These are phyloP conservation scores for Gortyna flavago DNA, from an alignment of 2,888 invertebrate genomes.

Conservation along the genomic window DNA sequence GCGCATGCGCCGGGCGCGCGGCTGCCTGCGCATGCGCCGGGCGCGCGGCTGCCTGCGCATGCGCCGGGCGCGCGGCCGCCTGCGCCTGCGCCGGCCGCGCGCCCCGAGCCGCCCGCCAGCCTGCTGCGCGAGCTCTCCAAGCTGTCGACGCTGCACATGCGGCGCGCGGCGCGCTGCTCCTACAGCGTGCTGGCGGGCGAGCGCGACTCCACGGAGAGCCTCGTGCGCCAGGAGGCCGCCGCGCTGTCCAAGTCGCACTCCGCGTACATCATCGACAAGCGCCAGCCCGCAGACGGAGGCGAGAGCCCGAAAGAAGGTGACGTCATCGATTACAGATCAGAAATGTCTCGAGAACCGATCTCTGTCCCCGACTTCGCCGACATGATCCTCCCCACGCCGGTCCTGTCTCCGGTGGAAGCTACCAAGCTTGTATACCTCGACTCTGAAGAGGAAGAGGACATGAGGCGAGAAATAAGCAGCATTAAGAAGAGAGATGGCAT, in stretches of 20 bases:
- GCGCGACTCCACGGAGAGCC: conserved; percentile 92
- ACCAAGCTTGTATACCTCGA: conserved; percentile 92
- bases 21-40: conserved; percentile 92
- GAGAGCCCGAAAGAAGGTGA: conserved; percentile 77
- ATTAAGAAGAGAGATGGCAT: conserved; percentile 67
- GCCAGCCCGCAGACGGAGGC: conserved; percentile 75
- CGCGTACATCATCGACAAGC: conserved; percentile 89
- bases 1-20: conserved; percentile 90
- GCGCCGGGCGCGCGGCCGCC: conserved; percentile 89
- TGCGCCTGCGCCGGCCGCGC: conserved; percentile 81
- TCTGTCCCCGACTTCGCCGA: conserved; percentile 94
- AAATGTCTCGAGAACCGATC: conserved; percentile 92
- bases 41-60: conserved; percentile 93
- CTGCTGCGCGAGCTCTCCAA: conserved; percentile 92
- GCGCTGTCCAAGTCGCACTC: conserved; percentile 90
- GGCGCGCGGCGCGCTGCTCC: conserved; percentile 92
- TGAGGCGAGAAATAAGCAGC: conserved; percentile 72
- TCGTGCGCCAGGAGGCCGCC: conserved; percentile 81
- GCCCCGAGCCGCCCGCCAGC: conserved; percentile 64
- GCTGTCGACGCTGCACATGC: conserved; percentile 92
- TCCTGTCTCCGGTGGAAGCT: conserved; percentile 92
- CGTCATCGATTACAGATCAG: conserved; percentile 74
- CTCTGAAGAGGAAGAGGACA: conserved; percentile 91
- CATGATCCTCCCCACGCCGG: conserved; percentile 91
- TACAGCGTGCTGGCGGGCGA: conserved; percentile 92